Percentiles rank a stretch among this genome's conserved stretches.
Evolutionary conservation across 2,797 vertebrate genomes (phyloP).

Genomic region (Buphagus erythrorhynchus): DNA sequence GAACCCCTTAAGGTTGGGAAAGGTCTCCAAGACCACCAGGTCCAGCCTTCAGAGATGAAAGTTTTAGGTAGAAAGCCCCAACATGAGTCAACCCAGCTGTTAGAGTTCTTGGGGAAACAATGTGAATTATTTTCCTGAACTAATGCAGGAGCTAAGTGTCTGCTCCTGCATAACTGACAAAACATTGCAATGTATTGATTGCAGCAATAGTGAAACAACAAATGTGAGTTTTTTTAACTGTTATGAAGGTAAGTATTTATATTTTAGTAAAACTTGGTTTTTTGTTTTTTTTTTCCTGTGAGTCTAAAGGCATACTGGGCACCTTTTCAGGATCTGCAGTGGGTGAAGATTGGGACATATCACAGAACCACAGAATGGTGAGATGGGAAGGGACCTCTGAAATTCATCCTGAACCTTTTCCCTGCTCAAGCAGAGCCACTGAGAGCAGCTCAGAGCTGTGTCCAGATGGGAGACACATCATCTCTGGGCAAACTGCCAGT

Average conservation of each 20-base stretch:
- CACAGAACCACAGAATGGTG: neutral
- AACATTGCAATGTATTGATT: neutral
- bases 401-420: neutral
- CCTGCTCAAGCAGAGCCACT: neutral
- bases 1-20: neutral
- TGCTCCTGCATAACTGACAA: neutral
- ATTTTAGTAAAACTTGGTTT: neutral
- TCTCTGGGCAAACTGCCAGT: neutral
- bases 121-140: neutral
- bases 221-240: neutral
- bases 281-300: neutral
- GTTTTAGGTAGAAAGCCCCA: neutral
- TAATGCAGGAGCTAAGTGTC: neutral
- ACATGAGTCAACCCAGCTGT: neutral
- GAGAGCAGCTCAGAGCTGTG: too few species aligned
- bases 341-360: neutral
- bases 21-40: neutral
- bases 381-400: neutral
- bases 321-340: neutral
- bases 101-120: neutral
- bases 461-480: neutral
- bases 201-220: neutral
- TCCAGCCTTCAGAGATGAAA: neutral
- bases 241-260: neutral
- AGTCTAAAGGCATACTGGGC: neutral